Evolutionary conservation across 2,888 invertebrate species (phyloP).

Genomic region (Deladenus siricidicola): DNA sequence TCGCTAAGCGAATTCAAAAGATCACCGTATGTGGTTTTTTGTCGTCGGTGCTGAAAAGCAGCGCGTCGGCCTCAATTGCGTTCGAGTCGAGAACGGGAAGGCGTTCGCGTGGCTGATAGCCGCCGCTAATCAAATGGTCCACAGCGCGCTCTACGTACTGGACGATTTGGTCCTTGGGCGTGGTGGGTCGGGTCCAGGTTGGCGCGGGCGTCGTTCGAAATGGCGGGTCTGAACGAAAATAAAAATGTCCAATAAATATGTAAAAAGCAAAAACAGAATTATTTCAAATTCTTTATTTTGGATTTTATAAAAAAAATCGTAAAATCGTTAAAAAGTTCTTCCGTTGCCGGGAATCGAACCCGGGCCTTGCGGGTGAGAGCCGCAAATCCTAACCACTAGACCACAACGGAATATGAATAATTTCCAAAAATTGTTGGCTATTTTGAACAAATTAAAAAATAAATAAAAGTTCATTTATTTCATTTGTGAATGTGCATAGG

Average conservation of each 20-base stretch:
- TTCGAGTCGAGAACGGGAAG: constrained; percentile 13
- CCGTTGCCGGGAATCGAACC: constrained; percentile 49
- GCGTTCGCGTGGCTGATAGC: constrained; percentile 2
- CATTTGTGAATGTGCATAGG: not conserved
- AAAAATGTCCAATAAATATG: too few relatives aligned
- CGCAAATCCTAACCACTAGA: constrained; percentile 49
- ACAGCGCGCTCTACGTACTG: constrained; percentile 9
- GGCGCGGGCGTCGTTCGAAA: not conserved
- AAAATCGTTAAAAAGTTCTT: constrained; percentile 21
- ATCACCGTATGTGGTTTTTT: not conserved
- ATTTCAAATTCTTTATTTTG: too few relatives aligned
- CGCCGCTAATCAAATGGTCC: constrained; percentile 14
- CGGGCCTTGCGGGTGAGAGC: constrained; percentile 48
- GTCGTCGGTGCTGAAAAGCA: not conserved
- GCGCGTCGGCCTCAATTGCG: not conserved
- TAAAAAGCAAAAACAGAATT: too few relatives aligned
- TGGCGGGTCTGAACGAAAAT: too few relatives aligned
- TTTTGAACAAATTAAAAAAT: not conserved
- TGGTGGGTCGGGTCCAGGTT: constrained; percentile 11
- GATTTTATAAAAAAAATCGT: too few relatives aligned
- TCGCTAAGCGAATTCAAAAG: too few relatives aligned
- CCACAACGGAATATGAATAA: constrained; percentile 38
- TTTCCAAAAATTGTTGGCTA: too few relatives aligned
- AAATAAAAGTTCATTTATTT: not conserved
- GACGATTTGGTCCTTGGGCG: constrained; percentile 14